phyloP scores from a whole-genome alignment of 2,797 vertebrate species.

The Tadarida brasiliensis region DNA sequence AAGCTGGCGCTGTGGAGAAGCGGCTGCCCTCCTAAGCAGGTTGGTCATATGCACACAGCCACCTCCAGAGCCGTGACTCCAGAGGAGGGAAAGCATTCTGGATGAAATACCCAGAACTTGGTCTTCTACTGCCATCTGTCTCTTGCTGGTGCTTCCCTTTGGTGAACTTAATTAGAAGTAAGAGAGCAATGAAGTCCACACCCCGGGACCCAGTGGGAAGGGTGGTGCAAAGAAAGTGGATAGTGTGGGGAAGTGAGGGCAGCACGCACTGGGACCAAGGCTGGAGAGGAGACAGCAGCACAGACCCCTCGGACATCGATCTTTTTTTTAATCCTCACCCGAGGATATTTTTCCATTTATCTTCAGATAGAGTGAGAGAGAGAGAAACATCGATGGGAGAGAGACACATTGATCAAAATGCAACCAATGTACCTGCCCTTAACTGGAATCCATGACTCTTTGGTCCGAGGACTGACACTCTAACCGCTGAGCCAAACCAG shows the following conservation, averaged over 20 bases:
- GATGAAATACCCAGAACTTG: background rate
- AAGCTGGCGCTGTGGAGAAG: background rate
- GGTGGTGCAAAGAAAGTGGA: background rate
- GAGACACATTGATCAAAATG: too few species aligned
- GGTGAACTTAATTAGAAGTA: background rate
- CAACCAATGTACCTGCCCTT: too few species aligned
- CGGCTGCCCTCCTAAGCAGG: fast-evolving
- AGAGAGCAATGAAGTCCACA: background rate
- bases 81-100: background rate
- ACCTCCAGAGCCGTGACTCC: too few species aligned
- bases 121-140: background rate
- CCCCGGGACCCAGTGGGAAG: background rate
- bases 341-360: too few species aligned
- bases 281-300: background rate
- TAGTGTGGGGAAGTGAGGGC: background rate
- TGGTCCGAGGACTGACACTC: too few species aligned
- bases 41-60: too few species aligned
- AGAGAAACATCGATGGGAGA: too few species aligned
- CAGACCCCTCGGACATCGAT: background rate
- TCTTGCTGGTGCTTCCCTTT: background rate
- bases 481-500: too few species aligned
- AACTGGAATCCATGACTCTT: too few species aligned
- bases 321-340: too few species aligned
- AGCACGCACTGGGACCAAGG: background rate
- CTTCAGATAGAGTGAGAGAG: too few species aligned